A percentile compares a stretch with the other conserved stretches of the same genome.
phyloP scores from a whole-genome alignment of 2,888 invertebrate species.

The Masnerella sp. region DNA sequence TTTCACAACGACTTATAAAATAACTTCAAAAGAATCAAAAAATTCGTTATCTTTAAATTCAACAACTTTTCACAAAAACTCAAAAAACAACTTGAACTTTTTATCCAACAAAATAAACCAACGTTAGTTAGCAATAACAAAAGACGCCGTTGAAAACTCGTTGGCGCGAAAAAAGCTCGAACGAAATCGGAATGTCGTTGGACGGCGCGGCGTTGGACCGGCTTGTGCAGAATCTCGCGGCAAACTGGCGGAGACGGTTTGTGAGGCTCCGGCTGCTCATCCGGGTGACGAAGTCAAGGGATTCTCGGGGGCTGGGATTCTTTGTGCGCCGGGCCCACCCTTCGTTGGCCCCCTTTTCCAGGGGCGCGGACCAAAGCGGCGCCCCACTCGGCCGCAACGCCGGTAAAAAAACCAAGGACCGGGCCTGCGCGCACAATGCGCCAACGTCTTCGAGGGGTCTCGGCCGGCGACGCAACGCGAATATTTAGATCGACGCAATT shows the following conservation, averaged over 20 bases:
- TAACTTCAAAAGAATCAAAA: no score
- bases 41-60: no score
- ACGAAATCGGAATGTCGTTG: no score
- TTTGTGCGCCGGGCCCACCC: constrained; percentile 51
- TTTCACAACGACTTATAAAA: no score
- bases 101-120: no score
- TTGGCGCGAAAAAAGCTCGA: no score
- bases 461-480: constrained; percentile 32
- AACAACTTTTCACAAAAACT: no score
- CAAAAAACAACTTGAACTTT: no score
- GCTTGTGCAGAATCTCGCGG: constrained; percentile 54
- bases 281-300: constrained; percentile 60
- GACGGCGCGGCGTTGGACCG: constrained; percentile 35
- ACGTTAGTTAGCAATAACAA: no score
- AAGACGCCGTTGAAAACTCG: no score
- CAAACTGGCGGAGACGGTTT: constrained; percentile 59
- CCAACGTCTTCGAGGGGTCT: constrained; percentile 58
- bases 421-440: constrained; percentile 47
- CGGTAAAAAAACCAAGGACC: constrained; percentile 26
- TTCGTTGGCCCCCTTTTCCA: constrained; percentile 51
- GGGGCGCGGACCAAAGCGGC: constrained; percentile 48
- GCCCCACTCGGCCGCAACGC: constrained; percentile 13
- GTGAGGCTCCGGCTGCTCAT: constrained; percentile 57
- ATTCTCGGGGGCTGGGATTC: constrained; percentile 58
- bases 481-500: constrained; percentile 53